Evolutionary conservation across 2,888 invertebrate species (phyloP).

Genomic region (Coelopa pilipes): DNA sequence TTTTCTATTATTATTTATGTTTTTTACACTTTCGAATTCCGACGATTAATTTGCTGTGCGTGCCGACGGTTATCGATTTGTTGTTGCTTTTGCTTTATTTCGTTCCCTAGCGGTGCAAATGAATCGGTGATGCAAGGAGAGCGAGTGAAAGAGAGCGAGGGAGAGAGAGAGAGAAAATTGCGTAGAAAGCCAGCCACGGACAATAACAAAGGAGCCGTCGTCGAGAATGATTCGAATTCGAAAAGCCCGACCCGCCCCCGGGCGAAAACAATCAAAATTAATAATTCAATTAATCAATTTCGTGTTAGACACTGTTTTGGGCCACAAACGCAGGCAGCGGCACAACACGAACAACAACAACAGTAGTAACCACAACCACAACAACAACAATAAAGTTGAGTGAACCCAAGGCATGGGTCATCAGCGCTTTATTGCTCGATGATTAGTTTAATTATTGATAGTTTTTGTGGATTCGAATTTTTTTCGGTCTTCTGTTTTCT

Average conservation of each 20-base stretch:
- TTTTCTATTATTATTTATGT: neutral
- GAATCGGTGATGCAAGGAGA: neutral
- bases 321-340: too few species aligned
- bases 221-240: too few species aligned
- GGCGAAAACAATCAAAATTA: constrained; percentile 36
- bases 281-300: constrained; percentile 42
- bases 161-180: neutral
- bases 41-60: neutral
- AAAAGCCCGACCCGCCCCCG: constrained; percentile 5
- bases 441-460: constrained; percentile 10
- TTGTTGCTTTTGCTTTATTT: neutral
- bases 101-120: constrained; percentile 4
- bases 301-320: too few species aligned
- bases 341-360: too few species aligned
- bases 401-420: constrained; percentile 10
- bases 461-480: neutral
- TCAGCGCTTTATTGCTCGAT: neutral
- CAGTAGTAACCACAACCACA: too few species aligned
- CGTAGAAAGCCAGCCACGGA: neutral
- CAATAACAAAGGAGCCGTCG: too few species aligned
- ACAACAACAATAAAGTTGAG: neutral
- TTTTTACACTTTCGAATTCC: neutral
- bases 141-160: too few species aligned
- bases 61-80: constrained; percentile 10
- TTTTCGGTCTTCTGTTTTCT: neutral